Base-by-base conservation (phyloP, 2,888 invertebrate genomes). In the Polydrusus pterygomalis region DNA sequence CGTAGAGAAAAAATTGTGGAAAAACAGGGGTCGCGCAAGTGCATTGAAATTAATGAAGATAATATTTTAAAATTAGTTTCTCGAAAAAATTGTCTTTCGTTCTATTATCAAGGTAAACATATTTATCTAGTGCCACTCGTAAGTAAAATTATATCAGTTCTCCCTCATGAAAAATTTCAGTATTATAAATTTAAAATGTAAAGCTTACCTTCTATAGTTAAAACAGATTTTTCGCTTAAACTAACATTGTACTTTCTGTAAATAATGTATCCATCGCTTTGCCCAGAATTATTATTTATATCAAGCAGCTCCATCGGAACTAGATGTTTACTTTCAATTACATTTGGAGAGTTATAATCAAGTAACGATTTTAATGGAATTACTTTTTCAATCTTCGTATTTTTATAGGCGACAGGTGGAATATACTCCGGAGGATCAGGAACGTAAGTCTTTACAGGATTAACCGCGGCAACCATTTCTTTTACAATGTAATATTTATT, bases 401-500 rank as follows among this genome's bases (percentile, higher is more conserved):
- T 49, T 0, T 68, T 51, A 92, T 89, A 97, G 95, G n/a, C 96
- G 94, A 70, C 95, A 93, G 87, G 97, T 95, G 34, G 60, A 2
- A 81, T 84, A 67, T 90, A 90, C 79, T 96, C 88, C 0, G 97
- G 97, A 1, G 96, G 94, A 85, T 96, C 79, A 7, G 89, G 88
- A 17, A 83, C 75, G 67, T 80, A 80, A 2, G 87, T 86, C 73
- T 83, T 71, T 2, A 87, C 80, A 15, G 82, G 81, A 73, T 86
- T 86, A 74, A 88, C 87, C 65, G 83, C 81, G 2, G 75, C 73
- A 6, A 87, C 62, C 20, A 92, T 88, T 10, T 93, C 88, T 80
- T 93, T 91, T 65, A 96, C 91, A 65, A 81, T 74, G 80, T 84
- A 79, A 77, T 91, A 88, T 88, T 97, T 97, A 0, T 90, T 88